Percentiles rank a stretch among this genome's conserved stretches.
Conservation (phyloP, 2,797 vertebrate species). For the Neopelma chrysocephalum region DNA sequence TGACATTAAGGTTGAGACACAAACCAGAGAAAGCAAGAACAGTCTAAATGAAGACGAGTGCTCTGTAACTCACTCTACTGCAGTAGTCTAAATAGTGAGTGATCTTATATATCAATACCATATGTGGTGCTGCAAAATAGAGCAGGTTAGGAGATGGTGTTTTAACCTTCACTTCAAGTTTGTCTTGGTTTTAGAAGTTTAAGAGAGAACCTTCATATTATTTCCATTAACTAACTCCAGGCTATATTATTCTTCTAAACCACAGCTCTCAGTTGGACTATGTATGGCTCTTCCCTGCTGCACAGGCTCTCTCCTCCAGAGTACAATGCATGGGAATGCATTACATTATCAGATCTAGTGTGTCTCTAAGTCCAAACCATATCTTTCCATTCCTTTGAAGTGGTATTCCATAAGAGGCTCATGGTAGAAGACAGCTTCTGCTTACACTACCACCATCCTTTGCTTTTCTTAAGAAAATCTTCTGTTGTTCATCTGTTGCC, state of each 20-base stretch:
- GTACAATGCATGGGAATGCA: background rate
- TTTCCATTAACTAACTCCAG: conserved; percentile 11
- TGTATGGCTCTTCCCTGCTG: background rate
- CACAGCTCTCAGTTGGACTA: background rate
- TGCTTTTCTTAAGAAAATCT: background rate
- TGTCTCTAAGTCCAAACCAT: background rate
- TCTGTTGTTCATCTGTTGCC: background rate
- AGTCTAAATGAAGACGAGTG: conserved; percentile 40
- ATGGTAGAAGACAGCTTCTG: background rate
- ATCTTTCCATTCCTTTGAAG: background rate
- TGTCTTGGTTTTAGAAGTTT: conserved; percentile 19
- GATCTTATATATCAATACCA: conserved; percentile 28
- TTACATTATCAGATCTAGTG: background rate
- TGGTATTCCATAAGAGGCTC: background rate
- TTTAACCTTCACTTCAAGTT: conserved; percentile 38
- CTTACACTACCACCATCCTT: background rate
- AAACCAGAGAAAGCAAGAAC: conserved; percentile 10
- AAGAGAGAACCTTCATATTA: conserved; percentile 4
- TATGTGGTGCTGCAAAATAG: conserved; percentile 36
- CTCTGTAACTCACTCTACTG: background rate
- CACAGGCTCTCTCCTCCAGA: background rate
- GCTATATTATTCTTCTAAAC: background rate
- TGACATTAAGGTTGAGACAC: conserved; percentile 35
- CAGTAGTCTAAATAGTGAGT: conserved; percentile 53
- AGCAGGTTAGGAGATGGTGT: conserved; percentile 19